Conservation (phyloP, 35 echinoderm and acorn worm genomes). For the Ophiothrix spiculata region DNA sequence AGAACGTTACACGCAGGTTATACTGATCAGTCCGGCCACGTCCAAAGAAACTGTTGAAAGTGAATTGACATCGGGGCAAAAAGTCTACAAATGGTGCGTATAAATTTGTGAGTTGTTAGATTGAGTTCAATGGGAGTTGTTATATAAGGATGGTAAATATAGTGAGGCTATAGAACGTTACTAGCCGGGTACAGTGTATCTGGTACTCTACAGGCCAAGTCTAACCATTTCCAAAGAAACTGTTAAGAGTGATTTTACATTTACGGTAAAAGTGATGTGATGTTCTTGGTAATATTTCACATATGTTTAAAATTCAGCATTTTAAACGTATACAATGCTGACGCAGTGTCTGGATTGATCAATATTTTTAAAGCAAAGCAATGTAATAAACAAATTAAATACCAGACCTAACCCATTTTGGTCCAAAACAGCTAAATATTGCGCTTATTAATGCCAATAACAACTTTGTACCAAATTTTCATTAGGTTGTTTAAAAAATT, state of each 20-base stretch:
- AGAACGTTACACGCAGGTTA: constrained; percentile 3
- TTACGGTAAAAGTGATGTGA: not conserved
- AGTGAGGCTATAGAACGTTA: constrained; percentile 23
- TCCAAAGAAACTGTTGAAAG: not conserved
- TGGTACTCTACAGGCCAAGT: not conserved
- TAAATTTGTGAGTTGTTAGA: not conserved
- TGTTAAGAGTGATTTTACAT: not conserved
- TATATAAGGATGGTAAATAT: constrained; percentile 22
- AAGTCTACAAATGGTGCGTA: not conserved
- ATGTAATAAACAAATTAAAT: too few relatives aligned
- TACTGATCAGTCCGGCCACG: constrained; percentile 14
- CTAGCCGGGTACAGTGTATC: not conserved
- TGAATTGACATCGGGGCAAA: not conserved
- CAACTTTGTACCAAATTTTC: too few relatives aligned
- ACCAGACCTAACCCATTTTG: too few relatives aligned
- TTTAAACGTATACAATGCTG: too few relatives aligned
- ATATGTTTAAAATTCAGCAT: too few relatives aligned
- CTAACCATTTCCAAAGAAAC: not conserved
- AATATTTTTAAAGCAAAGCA: too few relatives aligned
- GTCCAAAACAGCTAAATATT: too few relatives aligned
- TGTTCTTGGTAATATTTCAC: too few relatives aligned
- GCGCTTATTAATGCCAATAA: too few relatives aligned
- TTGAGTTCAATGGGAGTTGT: not conserved
- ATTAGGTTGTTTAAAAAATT: too few relatives aligned
- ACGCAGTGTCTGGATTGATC: too few relatives aligned